phyloP scores from a whole-genome alignment of 2,888 invertebrate genomes.

The Amphipoea oculea region DNA sequence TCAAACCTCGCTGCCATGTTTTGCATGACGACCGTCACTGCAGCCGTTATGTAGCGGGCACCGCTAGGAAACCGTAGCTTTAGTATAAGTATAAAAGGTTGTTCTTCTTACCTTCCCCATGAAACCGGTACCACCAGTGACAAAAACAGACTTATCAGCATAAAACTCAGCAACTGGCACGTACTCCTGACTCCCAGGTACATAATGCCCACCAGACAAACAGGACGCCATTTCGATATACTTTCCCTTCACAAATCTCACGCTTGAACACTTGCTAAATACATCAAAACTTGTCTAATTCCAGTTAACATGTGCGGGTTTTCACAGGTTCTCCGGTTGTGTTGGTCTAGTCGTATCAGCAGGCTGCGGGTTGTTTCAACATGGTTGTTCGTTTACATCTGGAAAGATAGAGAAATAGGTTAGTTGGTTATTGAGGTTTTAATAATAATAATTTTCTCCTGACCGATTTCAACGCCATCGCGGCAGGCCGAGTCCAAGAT shows the following conservation, averaged over 20 bases:
- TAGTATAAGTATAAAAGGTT: neutral
- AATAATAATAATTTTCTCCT: neutral
- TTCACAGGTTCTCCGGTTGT: slow-evolving; percentile 41
- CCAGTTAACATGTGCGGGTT: slow-evolving; percentile 44
- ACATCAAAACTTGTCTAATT: slow-evolving; percentile 61
- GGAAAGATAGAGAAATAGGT: slow-evolving; percentile 55
- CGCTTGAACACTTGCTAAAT: slow-evolving; percentile 57
- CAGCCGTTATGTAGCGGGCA: too few species aligned
- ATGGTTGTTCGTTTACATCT: slow-evolving; percentile 77
- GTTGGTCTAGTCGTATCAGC: slow-evolving; percentile 41
- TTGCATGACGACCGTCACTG: too few species aligned
- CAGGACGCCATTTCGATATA: slow-evolving; percentile 84
- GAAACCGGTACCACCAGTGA: slow-evolving; percentile 96
- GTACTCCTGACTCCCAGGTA: slow-evolving; percentile 80
- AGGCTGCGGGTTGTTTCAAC: slow-evolving; percentile 64
- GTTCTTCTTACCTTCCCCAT: slow-evolving; percentile 93
- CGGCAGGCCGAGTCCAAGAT: too few species aligned
- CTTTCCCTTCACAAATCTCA: slow-evolving; percentile 54
- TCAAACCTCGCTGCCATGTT: too few species aligned
- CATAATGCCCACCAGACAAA: slow-evolving; percentile 79
- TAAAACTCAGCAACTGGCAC: slow-evolving; percentile 92
- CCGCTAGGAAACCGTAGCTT: neutral
- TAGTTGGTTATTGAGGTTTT: slow-evolving; percentile 8
- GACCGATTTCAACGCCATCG: neutral
- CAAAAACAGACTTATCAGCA: slow-evolving; percentile 93